These are phyloP conservation scores for Brachypterus glaber DNA, from an alignment of 2,888 invertebrate genomes.

Conservation along the genomic window DNA sequence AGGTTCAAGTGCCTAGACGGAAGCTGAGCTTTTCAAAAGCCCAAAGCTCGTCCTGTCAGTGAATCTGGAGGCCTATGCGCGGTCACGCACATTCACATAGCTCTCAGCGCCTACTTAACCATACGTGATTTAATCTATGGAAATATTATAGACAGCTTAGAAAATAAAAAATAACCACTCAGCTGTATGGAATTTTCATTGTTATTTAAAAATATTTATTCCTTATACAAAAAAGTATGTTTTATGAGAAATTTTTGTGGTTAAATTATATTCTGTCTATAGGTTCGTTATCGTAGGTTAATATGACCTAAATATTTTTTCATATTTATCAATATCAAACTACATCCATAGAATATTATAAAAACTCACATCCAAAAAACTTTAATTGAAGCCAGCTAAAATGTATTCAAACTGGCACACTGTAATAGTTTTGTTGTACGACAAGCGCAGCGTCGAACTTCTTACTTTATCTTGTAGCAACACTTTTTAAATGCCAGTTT, in stretches of 20 bases:
- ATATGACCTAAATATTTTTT: too few species aligned
- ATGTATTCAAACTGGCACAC: too few species aligned
- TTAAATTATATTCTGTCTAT: slow-evolving; percentile 9
- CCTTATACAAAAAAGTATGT: slow-evolving; percentile 13
- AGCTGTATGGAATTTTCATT: slow-evolving; percentile 15
- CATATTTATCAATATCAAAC: too few species aligned
- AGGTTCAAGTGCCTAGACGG: neutral
- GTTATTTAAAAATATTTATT: slow-evolving; percentile 13
- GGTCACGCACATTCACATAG: slow-evolving; percentile 31
- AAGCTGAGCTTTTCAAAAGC: slow-evolving; percentile 10
- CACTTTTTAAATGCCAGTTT: too few species aligned
- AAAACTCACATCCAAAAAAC: too few species aligned
- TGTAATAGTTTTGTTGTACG: too few species aligned
- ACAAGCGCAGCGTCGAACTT: too few species aligned
- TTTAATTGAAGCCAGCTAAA: too few species aligned
- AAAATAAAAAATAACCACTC: slow-evolving; percentile 16
- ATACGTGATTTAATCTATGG: slow-evolving; percentile 31
- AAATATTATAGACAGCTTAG: slow-evolving; percentile 19
- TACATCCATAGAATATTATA: too few species aligned
- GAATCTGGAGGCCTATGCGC: slow-evolving; percentile 32
- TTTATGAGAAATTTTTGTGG: slow-evolving; percentile 14
- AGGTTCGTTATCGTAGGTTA: too few species aligned
- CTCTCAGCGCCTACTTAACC: slow-evolving; percentile 23
- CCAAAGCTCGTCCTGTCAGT: slow-evolving; percentile 32
- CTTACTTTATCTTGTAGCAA: too few species aligned